These are phyloP conservation scores for Clarias macrocephalus DNA, from an alignment of 2,113 vertebrate species.

Conservation along the genomic window DNA sequence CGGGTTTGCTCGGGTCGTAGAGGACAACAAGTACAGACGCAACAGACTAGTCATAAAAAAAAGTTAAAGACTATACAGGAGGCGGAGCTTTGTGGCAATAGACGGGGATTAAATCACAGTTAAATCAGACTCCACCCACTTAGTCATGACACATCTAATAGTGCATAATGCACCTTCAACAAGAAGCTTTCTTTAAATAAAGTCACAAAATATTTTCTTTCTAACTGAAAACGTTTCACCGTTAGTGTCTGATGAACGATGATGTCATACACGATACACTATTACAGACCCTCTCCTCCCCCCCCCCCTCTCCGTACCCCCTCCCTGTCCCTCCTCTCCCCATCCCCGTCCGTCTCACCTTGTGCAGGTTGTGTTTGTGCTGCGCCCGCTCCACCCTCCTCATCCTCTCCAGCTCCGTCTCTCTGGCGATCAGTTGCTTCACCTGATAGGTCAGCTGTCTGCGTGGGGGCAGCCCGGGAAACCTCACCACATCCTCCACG, in stretches of 20 bases:
- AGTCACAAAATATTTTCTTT: no score
- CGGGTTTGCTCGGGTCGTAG: background rate
- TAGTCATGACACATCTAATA: background rate
- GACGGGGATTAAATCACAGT: background rate
- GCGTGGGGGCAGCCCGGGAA: constrained; percentile 80
- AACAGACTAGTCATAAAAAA: background rate
- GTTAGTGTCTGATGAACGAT: no score
- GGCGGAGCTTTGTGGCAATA: background rate
- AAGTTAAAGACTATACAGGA: background rate
- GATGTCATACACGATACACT: no score
- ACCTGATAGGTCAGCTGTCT: constrained; percentile 91
- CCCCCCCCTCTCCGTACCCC: no score
- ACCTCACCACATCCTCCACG: constrained; percentile 84
- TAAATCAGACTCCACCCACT: background rate
- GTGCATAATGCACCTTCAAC: background rate
- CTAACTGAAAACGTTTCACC: no score
- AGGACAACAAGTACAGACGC: background rate
- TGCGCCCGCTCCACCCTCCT: constrained; percentile 79
- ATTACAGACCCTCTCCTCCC: no score
- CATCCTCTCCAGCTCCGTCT: constrained; percentile 94
- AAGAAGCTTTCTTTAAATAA: no score
- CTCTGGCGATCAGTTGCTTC: constrained; percentile 91
- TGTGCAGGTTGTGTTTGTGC: constrained; percentile 58
- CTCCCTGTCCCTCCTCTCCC: no score
- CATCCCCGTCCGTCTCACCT: constrained; percentile 62